Base-by-base conservation (phyloP, 2,113 vertebrate species). In the Microcebus jonahi region DNA sequence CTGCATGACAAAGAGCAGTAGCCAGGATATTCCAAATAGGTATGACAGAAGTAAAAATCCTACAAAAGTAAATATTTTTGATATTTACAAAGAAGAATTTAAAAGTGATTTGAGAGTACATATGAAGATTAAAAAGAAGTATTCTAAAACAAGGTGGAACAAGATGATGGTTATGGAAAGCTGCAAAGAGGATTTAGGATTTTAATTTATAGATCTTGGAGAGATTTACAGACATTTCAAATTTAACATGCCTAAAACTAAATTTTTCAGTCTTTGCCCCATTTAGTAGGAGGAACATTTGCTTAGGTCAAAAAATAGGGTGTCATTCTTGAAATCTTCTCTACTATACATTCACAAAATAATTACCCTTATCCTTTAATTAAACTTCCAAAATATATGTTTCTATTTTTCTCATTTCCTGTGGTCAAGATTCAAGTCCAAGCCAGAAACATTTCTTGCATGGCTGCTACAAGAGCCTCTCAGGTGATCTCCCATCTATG, bases 281-380 rank as follows among this genome's bases (percentile, higher is more conserved):
- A 29, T 29, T 67, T 88, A n/a, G 7, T 42, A 59, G 23, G 25
- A 82, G 23, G 10, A 91, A 48, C 5, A 12, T 13, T 84, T 57
- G 4, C 34, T 93, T 12, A 59, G 8, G 13, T 75, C 14, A 42
- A 65, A 92, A 55, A 34, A 5, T 63, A 76, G 9, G 9, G 6
- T 61, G 3, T 67, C 34, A 50, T 84, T 97, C 34, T 82, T 85
- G 50, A 70, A 96, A 85, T 25, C 14, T 63, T 13, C 2, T 57
- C 1, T 1, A 31, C n/a, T 2, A 53, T 0, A n/a, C 2, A 6
- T 2, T 11, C 18, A 25, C 23, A 67, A 61, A 92, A 61, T 63
- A 87, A 23, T 83, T 94, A 59, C 4, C 34, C 2, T 94, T 77
- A 61, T 21, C 1, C 27, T 71, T 82, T 77, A 48, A 55, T 71